Conservation (phyloP, 2,113 vertebrate species). For the Nettapus auritus region DNA sequence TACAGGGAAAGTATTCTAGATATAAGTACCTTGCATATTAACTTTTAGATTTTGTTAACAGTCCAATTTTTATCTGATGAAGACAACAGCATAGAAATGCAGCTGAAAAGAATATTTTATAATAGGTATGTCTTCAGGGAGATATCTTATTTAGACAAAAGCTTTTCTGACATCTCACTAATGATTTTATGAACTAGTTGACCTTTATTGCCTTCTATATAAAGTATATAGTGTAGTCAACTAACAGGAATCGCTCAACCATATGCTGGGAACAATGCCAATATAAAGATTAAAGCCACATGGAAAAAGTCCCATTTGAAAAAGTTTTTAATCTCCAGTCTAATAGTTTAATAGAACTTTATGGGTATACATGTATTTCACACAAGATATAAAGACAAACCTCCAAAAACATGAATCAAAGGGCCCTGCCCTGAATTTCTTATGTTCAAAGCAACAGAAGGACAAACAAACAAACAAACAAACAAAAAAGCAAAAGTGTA, state of each 20-base stretch:
- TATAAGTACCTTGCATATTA: background rate
- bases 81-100: constrained; percentile 1
- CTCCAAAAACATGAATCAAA: background rate
- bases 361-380: background rate
- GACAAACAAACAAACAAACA: background rate
- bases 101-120: constrained; percentile 25
- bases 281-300: background rate
- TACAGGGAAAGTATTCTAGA: background rate
- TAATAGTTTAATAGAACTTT: background rate
- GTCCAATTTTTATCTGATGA: background rate
- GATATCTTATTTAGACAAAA: constrained; percentile 45
- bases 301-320: background rate
- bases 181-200: constrained; percentile 65
- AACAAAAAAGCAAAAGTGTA: background rate
- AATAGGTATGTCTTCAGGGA: constrained; percentile 36
- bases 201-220: constrained; percentile 55
- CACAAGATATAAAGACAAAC: background rate
- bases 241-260: constrained; percentile 26
- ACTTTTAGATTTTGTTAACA: background rate
- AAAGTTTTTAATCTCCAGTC: background rate
- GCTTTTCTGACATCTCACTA: constrained; percentile 69
- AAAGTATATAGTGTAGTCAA: constrained; percentile 11
- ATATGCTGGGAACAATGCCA: background rate
- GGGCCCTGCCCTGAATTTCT: background rate
- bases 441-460: background rate